Percentiles rank a stretch among this genome's conserved stretches.
Evolutionary conservation across 2,797 vertebrate genomes (phyloP).

Genomic region (Leptatherina wallacei): DNA sequence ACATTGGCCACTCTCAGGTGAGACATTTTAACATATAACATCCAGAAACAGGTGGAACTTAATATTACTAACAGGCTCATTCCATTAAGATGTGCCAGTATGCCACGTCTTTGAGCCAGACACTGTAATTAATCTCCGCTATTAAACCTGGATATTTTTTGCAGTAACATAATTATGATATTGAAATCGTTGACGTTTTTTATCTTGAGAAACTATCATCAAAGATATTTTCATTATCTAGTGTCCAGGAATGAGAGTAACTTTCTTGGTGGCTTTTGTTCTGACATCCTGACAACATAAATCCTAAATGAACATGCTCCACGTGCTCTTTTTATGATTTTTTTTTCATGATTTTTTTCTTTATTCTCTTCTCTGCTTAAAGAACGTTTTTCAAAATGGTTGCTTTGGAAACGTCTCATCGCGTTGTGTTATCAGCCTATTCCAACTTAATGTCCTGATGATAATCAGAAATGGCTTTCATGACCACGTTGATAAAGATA

Average conservation of each 20-base stretch:
- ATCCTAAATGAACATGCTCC: conserved; percentile 6
- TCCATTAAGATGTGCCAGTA: not conserved
- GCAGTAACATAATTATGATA: not conserved
- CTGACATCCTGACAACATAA: not conserved
- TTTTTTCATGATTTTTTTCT: not conserved
- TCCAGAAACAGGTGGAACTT: not conserved
- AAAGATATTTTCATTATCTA: conserved; percentile 11
- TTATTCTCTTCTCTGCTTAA: not conserved
- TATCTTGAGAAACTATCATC: conserved; percentile 2
- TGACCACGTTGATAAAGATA: conserved; percentile 66
- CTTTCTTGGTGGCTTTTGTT: not conserved
- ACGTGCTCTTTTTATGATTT: not conserved
- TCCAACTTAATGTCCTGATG: conserved; percentile 63
- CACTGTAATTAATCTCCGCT: conserved; percentile 8
- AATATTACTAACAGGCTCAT: not conserved
- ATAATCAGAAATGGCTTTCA: conserved; percentile 60
- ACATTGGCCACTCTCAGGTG: not conserved
- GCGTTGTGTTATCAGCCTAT: conserved; percentile 56
- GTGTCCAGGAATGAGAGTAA: not conserved
- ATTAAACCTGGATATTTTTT: conserved; percentile 9
- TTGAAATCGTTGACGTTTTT: not conserved
- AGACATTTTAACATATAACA: not conserved
- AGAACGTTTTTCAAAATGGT: conserved; percentile 29
- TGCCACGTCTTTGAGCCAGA: conserved; percentile 8
- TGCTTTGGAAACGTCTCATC: conserved; percentile 38